These are phyloP conservation scores for Drosophila serrata DNA, from an alignment of 1,140 invertebrate species.

Conservation along the genomic window DNA sequence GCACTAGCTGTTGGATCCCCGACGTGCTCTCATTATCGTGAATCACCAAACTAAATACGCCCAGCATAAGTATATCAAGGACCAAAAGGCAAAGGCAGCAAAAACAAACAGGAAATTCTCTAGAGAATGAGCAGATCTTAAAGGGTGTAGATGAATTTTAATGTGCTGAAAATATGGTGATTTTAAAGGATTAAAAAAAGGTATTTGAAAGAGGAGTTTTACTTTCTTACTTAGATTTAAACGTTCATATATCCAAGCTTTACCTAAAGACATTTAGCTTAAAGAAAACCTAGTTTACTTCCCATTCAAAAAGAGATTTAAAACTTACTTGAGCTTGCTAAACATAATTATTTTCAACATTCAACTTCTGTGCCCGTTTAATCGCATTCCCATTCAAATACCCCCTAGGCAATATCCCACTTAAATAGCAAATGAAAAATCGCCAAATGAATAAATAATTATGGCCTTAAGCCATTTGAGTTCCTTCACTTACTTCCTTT, in stretches of 20 bases:
- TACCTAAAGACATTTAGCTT: neutral
- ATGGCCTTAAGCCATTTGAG: constrained; percentile 26
- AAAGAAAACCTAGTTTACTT: neutral
- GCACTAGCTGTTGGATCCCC: constrained; percentile 53
- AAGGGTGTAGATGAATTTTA: neutral
- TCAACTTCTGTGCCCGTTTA: neutral
- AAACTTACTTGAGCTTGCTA: neutral
- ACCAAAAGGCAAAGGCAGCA: neutral
- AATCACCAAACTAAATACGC: constrained; percentile 68
- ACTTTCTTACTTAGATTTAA: too few relatives aligned
- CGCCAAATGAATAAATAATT: constrained; percentile 35
- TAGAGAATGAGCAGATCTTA: neutral
- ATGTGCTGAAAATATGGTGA: neutral
- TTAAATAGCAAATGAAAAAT: constrained; percentile 21
- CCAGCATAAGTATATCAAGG: constrained; percentile 24
- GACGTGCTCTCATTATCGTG: constrained; percentile 63
- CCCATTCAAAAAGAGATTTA: neutral
- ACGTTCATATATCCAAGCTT: too few relatives aligned
- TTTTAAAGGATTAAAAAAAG: neutral
- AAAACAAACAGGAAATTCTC: neutral
- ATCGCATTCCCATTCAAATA: neutral
- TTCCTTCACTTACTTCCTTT: constrained; percentile 10
- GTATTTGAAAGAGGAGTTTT: neutral
- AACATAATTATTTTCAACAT: neutral
- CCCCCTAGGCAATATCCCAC: neutral